Evolutionary conservation across 1,140 invertebrate genomes (phyloP).

Genomic region (Thaumatotibia leucotreta): DNA sequence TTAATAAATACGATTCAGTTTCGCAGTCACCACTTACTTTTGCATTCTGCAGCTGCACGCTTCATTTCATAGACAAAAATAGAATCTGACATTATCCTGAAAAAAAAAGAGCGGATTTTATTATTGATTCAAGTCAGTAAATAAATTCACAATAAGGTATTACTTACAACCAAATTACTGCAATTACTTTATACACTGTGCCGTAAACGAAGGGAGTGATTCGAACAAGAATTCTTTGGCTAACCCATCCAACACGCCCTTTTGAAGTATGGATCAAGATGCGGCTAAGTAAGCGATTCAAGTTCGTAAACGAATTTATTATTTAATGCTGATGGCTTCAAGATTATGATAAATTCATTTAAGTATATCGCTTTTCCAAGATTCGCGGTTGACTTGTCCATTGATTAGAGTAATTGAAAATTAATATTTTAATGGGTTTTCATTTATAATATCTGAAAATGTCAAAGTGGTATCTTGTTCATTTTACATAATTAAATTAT

Average conservation of each 20-base stretch:
- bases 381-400: background rate
- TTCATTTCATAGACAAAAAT: too few species aligned
- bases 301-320: constrained; percentile 3
- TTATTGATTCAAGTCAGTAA: too few species aligned
- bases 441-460: background rate
- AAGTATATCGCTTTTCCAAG: background rate
- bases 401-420: constrained; percentile 1
- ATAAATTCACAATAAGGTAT: too few species aligned
- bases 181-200: background rate
- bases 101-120: too few species aligned
- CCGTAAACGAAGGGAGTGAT: background rate
- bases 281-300: background rate
- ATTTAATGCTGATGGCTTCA: background rate
- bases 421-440: background rate
- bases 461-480: background rate
- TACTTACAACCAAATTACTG: too few species aligned
- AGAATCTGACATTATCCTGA: too few species aligned
- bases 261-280: constrained; percentile 2
- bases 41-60: too few species aligned
- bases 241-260: constrained; percentile 7
- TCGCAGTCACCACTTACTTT: too few species aligned
- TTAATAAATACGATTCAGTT: too few species aligned
- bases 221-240: constrained; percentile 8
- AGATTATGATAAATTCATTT: constrained; percentile 3
- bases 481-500: too few species aligned